These are phyloP conservation scores for Diachrysia chrysitis DNA, from an alignment of 2,888 invertebrate genomes.

Conservation along the genomic window DNA sequence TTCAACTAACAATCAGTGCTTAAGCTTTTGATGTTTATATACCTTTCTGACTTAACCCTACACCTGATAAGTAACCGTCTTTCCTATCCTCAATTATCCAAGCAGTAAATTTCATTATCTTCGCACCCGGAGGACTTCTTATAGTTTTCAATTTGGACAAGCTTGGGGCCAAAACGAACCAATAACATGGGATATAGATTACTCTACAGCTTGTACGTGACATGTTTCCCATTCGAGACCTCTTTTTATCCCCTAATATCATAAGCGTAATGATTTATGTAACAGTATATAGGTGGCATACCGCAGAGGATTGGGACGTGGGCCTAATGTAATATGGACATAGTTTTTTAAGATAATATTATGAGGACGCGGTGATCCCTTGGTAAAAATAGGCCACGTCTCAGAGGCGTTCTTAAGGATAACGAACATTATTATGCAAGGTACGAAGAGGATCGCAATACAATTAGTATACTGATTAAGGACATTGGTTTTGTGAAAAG, in stretches of 20 bases:
- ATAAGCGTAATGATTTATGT: constrained; percentile 52
- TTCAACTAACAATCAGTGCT: no score
- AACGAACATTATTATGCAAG: constrained; percentile 1
- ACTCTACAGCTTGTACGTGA: constrained; percentile 34
- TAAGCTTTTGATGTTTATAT: neutral
- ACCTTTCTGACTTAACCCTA: neutral
- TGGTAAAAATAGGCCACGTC: constrained; percentile 1
- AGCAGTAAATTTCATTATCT: constrained; percentile 1
- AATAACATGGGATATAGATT: constrained; percentile 49
- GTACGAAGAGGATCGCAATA: neutral
- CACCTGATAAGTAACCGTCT: neutral
- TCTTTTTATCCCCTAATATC: constrained; percentile 47
- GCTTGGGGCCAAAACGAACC: constrained; percentile 9
- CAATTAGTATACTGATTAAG: constrained; percentile 1
- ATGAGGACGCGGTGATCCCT: neutral
- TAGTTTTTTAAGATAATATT: constrained; percentile 10
- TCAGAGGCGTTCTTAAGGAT: neutral
- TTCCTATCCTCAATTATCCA: constrained; percentile 21
- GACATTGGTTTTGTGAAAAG: no score
- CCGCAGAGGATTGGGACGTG: constrained; percentile 14
- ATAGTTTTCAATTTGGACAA: constrained; percentile 41
- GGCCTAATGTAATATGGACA: constrained; percentile 7
- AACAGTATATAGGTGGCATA: constrained; percentile 20
- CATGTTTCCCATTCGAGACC: constrained; percentile 25
- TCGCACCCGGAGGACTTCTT: constrained; percentile 8